Base-by-base conservation (phyloP, 2,888 invertebrate species). In the Clusia tigrina region DNA sequence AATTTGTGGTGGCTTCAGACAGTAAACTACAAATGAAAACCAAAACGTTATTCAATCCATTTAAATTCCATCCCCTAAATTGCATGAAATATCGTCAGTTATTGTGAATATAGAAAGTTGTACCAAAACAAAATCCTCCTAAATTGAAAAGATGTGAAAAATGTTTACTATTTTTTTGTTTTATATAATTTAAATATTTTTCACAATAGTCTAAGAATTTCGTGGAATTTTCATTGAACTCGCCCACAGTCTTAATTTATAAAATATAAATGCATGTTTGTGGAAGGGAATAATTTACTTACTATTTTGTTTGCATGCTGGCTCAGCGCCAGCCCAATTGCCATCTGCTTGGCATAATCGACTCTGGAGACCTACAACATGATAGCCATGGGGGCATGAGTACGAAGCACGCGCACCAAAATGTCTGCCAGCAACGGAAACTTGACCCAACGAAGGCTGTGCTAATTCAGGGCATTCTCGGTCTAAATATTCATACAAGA, bases 321-420 rank as follows among this genome's bases (percentile, higher is more conserved):
- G 94, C 5, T 91, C 89, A 48, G 89, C 87, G 0, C 94, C 94
- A 0, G 93, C 92, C 95, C 95, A 95, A 68, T 90, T 90, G 22
- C 96, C 95, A 81, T 98, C 96, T 0, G 96, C 95, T 73, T 95
- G 92, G 81, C 99, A 99, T 65, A 90, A 89, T 58, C 96, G 86
- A 78, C 93, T 93, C 75, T 92, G 90, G 0, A 94, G 86, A 0
- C 96, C 96, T 0, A 94, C 92, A 65, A 96, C 90, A 80, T 92
- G 92, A 84, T 91, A 95, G 0, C 95, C 95, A 58, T 92, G 90
- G 18, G 94, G 92, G 81, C 98, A 98, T 3, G 90, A 88, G 83
- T 95, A 96, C 32, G 89, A 89, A 0, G 94, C 93, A 64, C 90
- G 89, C 66, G 78, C 92, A 0, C 94, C 93, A 78, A 96, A 96